These are phyloP conservation scores for Lanius ludovicianus DNA, from an alignment of 2,113 vertebrate genomes.

Conservation along the genomic window DNA sequence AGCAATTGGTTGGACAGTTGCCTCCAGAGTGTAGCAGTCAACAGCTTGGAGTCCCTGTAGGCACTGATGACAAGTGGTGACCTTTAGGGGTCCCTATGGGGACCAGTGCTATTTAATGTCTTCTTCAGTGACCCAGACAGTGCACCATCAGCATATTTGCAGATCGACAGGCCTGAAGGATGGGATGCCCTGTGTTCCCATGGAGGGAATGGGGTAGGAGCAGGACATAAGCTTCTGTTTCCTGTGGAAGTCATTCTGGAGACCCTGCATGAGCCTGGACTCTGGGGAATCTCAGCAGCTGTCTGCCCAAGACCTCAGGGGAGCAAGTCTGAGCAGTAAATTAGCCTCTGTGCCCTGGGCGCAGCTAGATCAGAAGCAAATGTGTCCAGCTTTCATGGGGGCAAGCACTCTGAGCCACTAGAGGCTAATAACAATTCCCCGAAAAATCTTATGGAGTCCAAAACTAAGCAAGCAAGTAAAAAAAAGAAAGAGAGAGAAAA, in stretches of 20 bases:
- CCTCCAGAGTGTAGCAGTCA: neutral
- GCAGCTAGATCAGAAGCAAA: neutral
- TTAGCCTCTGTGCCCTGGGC: neutral
- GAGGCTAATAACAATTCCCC: neutral
- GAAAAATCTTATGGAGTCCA: neutral
- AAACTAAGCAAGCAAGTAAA: neutral
- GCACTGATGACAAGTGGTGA: neutral
- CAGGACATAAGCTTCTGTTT: neutral
- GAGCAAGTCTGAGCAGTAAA: neutral
- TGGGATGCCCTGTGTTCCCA: neutral
- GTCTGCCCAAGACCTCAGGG: neutral
- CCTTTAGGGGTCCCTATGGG: rapidly evolving
- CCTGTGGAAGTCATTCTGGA: neutral
- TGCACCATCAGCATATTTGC: neutral
- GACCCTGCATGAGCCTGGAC: neutral
- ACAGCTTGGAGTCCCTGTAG: neutral
- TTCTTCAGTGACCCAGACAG: neutral
- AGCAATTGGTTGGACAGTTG: neutral
- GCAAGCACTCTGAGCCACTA: neutral
- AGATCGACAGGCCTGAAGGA: neutral
- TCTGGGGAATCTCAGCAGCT: neutral
- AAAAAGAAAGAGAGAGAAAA: neutral
- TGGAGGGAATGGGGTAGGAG: neutral
- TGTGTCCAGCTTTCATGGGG: neutral
- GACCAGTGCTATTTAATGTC: neutral